These are phyloP conservation scores for Cephus spinipes DNA, from an alignment of 2,888 invertebrate genomes.

Conservation along the genomic window DNA sequence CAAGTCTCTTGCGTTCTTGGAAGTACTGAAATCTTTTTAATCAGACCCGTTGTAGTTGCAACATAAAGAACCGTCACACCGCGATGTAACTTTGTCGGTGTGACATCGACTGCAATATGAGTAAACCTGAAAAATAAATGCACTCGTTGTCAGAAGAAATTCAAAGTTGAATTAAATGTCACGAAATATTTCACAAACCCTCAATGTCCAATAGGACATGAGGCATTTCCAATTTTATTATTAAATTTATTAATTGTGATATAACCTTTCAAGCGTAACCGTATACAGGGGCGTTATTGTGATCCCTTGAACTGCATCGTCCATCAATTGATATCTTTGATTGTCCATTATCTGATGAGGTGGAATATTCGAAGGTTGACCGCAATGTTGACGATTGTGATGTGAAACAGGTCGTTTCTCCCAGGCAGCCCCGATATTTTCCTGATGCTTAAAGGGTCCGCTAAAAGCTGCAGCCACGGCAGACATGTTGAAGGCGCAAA, in stretches of 20 bases:
- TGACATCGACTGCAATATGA: conserved; percentile 85
- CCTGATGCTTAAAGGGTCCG: conserved; percentile 89
- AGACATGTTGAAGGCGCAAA: conserved; percentile 90
- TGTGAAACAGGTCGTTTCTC: conserved; percentile 69
- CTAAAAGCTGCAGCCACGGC: conserved; percentile 84
- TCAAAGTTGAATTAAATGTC: not conserved
- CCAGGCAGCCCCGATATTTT: conserved; percentile 82
- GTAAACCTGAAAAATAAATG: conserved; percentile 68
- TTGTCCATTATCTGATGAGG: conserved; percentile 72
- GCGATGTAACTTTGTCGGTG: conserved; percentile 77
- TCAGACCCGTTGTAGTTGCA: conserved; percentile 79
- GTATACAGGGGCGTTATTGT: conserved; percentile 78
- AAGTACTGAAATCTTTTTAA: conserved; percentile 85
- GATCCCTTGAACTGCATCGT: conserved; percentile 83
- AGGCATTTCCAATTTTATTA: not conserved
- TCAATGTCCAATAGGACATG: not conserved
- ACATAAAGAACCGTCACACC: conserved; percentile 84
- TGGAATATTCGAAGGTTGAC: conserved; percentile 36
- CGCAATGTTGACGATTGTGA: conserved; percentile 69
- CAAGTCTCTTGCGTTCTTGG: conserved; percentile 80
- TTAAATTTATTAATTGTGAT: not conserved
- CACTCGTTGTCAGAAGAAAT: not conserved
- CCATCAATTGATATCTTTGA: conserved; percentile 88
- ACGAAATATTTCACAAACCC: not conserved
- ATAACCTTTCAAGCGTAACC: conserved; percentile 74